Conservation (phyloP, 1,140 invertebrate genomes). For the Meteorus sp. region DNA sequence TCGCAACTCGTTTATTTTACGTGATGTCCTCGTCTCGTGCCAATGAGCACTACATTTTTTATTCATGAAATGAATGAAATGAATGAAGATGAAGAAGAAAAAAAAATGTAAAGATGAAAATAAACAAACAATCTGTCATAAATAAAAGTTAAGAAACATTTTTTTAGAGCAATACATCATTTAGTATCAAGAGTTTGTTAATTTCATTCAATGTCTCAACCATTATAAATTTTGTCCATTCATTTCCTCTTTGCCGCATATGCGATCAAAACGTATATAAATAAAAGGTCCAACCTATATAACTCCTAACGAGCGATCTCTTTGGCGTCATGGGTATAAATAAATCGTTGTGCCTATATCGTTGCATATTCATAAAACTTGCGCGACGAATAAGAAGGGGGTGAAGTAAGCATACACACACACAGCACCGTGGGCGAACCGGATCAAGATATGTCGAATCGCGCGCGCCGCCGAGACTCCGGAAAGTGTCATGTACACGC, state of each 20-base stretch:
- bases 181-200: too few species aligned
- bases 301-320: constrained; percentile 7
- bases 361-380: constrained; percentile 45
- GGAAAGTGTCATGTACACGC: constrained; percentile 28
- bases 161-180: too few species aligned
- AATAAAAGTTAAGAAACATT: too few species aligned
- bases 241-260: too few species aligned
- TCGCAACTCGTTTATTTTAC: not conserved
- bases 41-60: not conserved
- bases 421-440: constrained; percentile 46
- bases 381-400: constrained; percentile 25
- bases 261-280: too few species aligned
- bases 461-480: constrained; percentile 13
- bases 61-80: too few species aligned
- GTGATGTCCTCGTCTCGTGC: not conserved
- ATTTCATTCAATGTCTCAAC: too few species aligned
- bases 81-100: too few species aligned
- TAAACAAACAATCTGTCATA: not conserved
- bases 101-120: not conserved
- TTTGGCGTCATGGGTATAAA: constrained; percentile 36
- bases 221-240: too few species aligned
- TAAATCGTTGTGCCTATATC: constrained; percentile 35
- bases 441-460: constrained; percentile 45
- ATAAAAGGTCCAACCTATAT: too few species aligned
- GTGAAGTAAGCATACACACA: too few species aligned